Base-by-base conservation (phyloP, 2,888 invertebrate genomes). In the Bhutanitis thaidina region DNA sequence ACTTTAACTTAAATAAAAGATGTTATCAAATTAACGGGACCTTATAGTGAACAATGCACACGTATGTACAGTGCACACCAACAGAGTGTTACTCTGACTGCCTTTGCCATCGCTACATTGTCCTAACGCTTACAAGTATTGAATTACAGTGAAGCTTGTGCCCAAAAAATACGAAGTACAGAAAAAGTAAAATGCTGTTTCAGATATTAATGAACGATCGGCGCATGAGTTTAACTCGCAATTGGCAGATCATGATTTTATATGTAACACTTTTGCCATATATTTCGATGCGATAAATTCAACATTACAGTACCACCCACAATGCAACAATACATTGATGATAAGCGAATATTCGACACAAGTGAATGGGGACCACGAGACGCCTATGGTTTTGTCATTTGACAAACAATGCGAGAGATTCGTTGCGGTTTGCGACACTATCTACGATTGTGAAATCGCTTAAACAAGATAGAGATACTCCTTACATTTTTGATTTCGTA, bases 341-440 rank as follows among this genome's bases (percentile, higher is more conserved):
- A 57, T 56, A 60, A 54, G 50, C 52, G 48, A 55, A 50, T 45
- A 49, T 52, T 45, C 53, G 55, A 57, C 58, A 53, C 57, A 58
- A 56, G 56, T 58, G 59, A 61, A 59, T 58, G 55, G 59, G 57
- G 58, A 61, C 56, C 56, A 54, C 44, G 57, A 60, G 64, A 67
- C 61, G 59, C 51, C 55, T 49, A 67, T 67, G 65, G 64, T 70
- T 71, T 67, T 71, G 73, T 68, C 71, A 70, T 61, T 62, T 67
- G 67, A 67, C 73, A 76, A 75, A 83, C 80, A 82, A 80, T 79
- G 64, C 65, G 61, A 62, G 59, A 67, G 68, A 80, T 78, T 77
- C 65, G 75, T 62, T 61, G 58, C 65, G 69, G 74, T 75, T 80
- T 79, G 67, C 79, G 71, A 74, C 78, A 54, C 56, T 46, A 58